Base-by-base conservation (phyloP, 2,888 invertebrate genomes). In the Hypolimnas misippus region DNA sequence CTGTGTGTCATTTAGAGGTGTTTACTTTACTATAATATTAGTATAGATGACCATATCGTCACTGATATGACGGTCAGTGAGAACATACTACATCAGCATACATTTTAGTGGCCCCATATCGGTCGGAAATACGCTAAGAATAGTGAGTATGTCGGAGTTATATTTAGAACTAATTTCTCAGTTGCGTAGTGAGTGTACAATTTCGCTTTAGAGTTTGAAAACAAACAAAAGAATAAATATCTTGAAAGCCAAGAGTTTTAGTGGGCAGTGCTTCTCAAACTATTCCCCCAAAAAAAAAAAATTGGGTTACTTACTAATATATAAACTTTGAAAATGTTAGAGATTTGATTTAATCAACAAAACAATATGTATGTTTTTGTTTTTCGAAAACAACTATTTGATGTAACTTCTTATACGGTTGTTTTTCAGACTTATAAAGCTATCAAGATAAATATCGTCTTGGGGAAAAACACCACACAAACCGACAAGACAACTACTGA, bases 141-240 rank as follows among this genome's bases (percentile, higher is more conserved):
- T 19, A 21, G 12, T 3, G 17, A 10, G 44, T 44, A 8, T 19
- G 8, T 44, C 14, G 12, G 10, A 33, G n/a, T 46, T 57, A 51
- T 40, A 49, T 51, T 57, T 40, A 57, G 57, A 51, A 25, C 17
- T 38, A 51, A 57, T 51, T 31, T 29, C 50, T 38, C 31, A 44
- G 52, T 53, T 44, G 53, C 52, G 59, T 46, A 59, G 46, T 46
- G 59, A 53, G 44, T 42, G 19, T 59, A 33, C 59, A 19, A 53
- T 59, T 59, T 53, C 29, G 46, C 21, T 21, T 31, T 16, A 35
- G 25, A 52, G 33, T 59, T 53, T 46, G 59, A 59, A 59, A 53
- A 59, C 44, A 59, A 25, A 46, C 53, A 33, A 53, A 46, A 52
- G 44, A 60, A 60, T 53, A 60, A 60, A 60, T 58, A 57, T 51